Base-by-base conservation (phyloP, 2,797 vertebrate genomes). In the Amblyopsis hoosieri region DNA sequence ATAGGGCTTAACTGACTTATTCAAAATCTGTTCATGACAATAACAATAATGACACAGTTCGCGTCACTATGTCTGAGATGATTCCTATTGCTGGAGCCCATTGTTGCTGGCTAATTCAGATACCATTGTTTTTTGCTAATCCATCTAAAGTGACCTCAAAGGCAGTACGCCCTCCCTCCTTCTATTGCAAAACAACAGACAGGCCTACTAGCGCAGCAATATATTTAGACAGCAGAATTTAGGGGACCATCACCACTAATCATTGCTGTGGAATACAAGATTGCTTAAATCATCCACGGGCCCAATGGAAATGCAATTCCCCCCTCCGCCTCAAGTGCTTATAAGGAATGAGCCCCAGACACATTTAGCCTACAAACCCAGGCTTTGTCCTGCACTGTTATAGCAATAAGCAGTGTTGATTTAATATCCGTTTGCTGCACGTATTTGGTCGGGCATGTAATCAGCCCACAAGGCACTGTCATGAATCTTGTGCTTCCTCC, bases 351-450 rank as follows among this genome's bases (percentile, higher is more conserved):
- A 62, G 57, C 54, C 62, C 71, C 71, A 68, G 84, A 82, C 74
- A 68, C 60, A 66, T 76, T 23, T 69, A 65, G 63, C 78, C 83
- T 74, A 57, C 42, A 29, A 29, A 19, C 70, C 58, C 12, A 1
- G 57, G 57, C 74, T 74, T 49, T 0, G 52, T 17, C 72, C 67
- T 55, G 37, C 75, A 3, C 65, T 61, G 84, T 81, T 82, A 83
- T 72, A 64, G 80, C 80, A 90, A 89, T 86, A 87, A 86, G 79
- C 84, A 69, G 67, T 64, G 69, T 74, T 90, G 87, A 91, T 92
- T 90, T 89, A 90, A 91, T 87, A 86, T 90, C 78, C 55, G 71
- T 86, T 86, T 80, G 82, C 80, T 15, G 61, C 87, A 79, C 87
- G 85, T 82, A 83, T 88, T 90, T 87, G 73, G 74, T 66, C 55